A percentile compares a stretch with the other conserved stretches of the same genome.
These are phyloP conservation scores for Panthera tigris DNA, from an alignment of 2,113 vertebrate species.

Conservation along the genomic window DNA sequence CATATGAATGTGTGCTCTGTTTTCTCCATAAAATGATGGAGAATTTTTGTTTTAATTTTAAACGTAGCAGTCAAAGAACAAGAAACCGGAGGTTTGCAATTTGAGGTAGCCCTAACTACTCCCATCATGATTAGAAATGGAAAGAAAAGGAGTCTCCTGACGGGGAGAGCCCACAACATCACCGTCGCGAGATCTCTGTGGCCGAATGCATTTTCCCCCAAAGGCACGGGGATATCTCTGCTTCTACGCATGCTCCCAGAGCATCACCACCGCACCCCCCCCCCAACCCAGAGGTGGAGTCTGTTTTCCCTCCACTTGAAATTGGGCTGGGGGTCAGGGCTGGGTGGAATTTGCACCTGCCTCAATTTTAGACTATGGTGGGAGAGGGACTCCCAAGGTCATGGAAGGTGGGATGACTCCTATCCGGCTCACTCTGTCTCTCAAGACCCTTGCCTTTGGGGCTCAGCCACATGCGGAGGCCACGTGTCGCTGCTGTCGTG, in stretches of 20 bases:
- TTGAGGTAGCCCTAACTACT: neutral
- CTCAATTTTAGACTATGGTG: neutral
- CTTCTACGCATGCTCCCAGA: neutral
- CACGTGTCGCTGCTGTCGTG: neutral
- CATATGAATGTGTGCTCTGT: neutral
- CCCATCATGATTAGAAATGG: neutral
- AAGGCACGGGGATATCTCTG: neutral
- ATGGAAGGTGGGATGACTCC: neutral
- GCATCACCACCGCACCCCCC: rapidly evolving
- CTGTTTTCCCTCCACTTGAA: neutral
- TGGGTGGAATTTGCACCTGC: neutral
- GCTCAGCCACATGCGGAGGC: neutral
- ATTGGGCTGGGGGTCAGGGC: neutral
- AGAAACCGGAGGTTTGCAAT: neutral
- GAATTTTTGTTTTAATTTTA: slow-evolving; percentile 33
- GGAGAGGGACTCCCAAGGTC: neutral
- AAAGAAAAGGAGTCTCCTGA: neutral
- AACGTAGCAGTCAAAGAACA: neutral
- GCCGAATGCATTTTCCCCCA: neutral
- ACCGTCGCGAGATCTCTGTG: neutral
- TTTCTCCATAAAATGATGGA: neutral
- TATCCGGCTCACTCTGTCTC: neutral
- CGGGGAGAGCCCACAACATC: neutral
- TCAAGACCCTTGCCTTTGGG: neutral
- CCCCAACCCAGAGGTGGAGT: neutral